Evolutionary conservation across 30 jellyfish, hydroid and myxozoan genomes (phyloP).

Genomic region (Catostylus mosaicus): DNA sequence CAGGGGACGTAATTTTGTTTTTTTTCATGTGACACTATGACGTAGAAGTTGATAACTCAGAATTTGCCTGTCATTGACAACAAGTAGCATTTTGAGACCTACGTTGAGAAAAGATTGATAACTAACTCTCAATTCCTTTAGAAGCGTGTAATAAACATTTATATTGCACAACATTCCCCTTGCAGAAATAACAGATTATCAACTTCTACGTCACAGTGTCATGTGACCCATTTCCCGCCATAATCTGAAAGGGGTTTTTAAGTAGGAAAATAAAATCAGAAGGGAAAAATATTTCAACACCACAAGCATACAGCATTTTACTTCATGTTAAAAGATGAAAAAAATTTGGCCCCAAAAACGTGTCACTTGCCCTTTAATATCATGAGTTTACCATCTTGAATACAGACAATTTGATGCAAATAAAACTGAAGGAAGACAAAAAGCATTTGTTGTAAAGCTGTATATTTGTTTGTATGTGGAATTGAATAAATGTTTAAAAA

Average conservation of each 20-base stretch:
- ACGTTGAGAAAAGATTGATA: too few relatives aligned
- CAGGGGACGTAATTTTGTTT: too few relatives aligned
- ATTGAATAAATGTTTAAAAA: too few relatives aligned
- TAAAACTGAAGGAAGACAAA: too few relatives aligned
- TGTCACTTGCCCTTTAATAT: constrained; percentile 13
- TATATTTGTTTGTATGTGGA: too few relatives aligned
- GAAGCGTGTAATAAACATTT: background rate
- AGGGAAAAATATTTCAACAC: background rate
- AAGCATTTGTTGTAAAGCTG: too few relatives aligned
- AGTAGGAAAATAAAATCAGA: constrained; percentile 2
- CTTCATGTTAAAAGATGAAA: background rate
- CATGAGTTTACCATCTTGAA: too few relatives aligned
- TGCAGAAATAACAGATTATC: constrained; percentile 8
- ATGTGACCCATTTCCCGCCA: constrained; percentile 16
- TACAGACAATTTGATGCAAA: too few relatives aligned
- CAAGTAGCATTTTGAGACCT: too few relatives aligned
- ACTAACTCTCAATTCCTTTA: constrained; percentile 2
- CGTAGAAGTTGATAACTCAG: too few relatives aligned
- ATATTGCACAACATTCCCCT: constrained; percentile 4
- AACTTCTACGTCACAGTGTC: constrained; percentile 7
- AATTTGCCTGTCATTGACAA: too few relatives aligned
- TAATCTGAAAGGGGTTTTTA: background rate
- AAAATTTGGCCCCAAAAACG: background rate
- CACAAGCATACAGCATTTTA: background rate
- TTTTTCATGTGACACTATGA: too few relatives aligned